Percentiles rank a stretch among this genome's conserved stretches.
phyloP scores from a whole-genome alignment of 2,888 invertebrate species.

The Galerucella calmariensis region DNA sequence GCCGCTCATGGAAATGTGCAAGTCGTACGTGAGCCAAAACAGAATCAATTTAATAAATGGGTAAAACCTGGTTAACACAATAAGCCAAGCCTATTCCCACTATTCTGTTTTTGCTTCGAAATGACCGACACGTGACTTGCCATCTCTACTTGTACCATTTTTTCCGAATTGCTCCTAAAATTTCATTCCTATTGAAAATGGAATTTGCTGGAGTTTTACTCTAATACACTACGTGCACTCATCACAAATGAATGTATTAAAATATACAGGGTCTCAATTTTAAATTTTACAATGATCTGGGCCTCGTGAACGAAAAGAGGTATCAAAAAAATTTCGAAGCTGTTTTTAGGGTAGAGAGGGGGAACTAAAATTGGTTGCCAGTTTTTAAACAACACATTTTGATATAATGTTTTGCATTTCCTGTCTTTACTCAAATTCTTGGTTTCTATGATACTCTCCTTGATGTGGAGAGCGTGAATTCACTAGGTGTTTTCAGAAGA shows the following conservation, averaged over 20 bases:
- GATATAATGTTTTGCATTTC: too few relatives aligned
- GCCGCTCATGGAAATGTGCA: not conserved
- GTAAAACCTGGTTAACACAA: not conserved
- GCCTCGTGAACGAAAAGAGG: too few relatives aligned
- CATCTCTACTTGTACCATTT: not conserved
- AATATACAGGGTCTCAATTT: not conserved
- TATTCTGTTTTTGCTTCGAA: not conserved
- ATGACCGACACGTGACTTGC: constrained; percentile 1
- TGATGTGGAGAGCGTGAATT: too few relatives aligned
- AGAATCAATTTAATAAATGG: not conserved
- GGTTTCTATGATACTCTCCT: too few relatives aligned
- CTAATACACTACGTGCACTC: not conserved
- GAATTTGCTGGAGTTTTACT: not conserved
- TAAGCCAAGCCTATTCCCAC: not conserved
- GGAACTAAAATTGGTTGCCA: too few relatives aligned
- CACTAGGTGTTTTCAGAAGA: too few relatives aligned
- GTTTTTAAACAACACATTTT: too few relatives aligned
- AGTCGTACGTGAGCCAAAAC: not conserved
- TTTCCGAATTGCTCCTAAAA: not conserved
- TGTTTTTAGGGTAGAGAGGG: too few relatives aligned
- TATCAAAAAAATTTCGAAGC: too few relatives aligned
- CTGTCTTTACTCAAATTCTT: too few relatives aligned
- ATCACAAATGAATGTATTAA: not conserved
- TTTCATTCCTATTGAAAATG: not conserved
- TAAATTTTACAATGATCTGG: too few relatives aligned